Conservation (phyloP, 1,140 invertebrate species). For the Drosophila kikkawai region DNA sequence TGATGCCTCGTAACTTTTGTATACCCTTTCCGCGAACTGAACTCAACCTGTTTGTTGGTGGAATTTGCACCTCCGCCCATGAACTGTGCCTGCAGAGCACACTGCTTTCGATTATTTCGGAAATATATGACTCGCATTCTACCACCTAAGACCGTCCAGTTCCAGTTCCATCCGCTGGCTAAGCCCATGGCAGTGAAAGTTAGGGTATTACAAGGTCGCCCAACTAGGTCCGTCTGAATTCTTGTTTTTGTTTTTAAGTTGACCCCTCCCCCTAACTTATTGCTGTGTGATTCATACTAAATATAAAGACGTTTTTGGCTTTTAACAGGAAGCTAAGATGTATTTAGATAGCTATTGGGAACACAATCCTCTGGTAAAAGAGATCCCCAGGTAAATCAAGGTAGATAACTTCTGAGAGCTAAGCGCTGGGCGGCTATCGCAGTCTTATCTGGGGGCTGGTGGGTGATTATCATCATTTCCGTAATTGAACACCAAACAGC, state of each 20-base stretch:
- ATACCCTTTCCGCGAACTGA: conserved; percentile 48
- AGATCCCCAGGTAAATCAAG: background rate
- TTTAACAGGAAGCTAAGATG: conserved; percentile 16
- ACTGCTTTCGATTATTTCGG: background rate
- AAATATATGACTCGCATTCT: background rate
- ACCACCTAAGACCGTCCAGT: background rate
- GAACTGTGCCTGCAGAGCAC: conserved; percentile 2
- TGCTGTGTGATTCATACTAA: conserved; percentile 70
- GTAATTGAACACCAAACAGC: conserved; percentile 20
- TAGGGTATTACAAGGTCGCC: conserved; percentile 56
- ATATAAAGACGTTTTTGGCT: conserved; percentile 70
- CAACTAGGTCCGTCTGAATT: conserved; percentile 6
- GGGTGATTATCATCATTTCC: conserved; percentile 24
- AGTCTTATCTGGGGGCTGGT: conserved; percentile 41
- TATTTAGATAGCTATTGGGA: background rate
- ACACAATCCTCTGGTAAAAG: background rate
- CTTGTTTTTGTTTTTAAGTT: conserved; percentile 64
- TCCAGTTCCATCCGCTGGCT: background rate
- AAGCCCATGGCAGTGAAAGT: background rate
- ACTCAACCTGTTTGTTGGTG: conserved; percentile 34
- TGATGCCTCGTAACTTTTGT: conserved; percentile 67
- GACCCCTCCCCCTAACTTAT: conserved; percentile 27
- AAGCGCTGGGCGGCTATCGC: background rate
- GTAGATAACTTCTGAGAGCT: background rate
- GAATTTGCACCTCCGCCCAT: background rate